These are phyloP conservation scores for Drosophila subquinaria DNA, from an alignment of 2,888 invertebrate genomes.

Conservation along the genomic window DNA sequence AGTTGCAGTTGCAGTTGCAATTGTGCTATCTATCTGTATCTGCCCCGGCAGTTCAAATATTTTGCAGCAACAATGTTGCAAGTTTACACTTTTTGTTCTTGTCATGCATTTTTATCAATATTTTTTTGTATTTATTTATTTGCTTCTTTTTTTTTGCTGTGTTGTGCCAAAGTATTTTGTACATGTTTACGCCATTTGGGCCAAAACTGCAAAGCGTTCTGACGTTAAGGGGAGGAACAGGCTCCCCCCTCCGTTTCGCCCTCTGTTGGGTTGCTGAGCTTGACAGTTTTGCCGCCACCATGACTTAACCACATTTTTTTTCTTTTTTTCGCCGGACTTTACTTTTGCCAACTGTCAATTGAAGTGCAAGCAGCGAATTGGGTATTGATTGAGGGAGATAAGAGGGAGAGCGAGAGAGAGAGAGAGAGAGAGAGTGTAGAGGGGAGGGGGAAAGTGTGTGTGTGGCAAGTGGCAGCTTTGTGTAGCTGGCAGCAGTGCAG, in stretches of 20 bases:
- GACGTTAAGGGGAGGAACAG: too few species aligned
- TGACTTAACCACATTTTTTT: constrained; percentile 54
- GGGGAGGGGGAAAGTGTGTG: not conserved
- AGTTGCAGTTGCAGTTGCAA: constrained; percentile 1
- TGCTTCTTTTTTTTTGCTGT: constrained; percentile 22
- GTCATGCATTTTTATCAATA: constrained; percentile 12
- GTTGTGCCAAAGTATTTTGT: constrained; percentile 71
- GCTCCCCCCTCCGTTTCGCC: too few species aligned
- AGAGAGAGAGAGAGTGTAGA: not conserved
- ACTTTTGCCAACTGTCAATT: constrained; percentile 60
- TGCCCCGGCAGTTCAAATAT: constrained; percentile 32
- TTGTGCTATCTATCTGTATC: constrained; percentile 23
- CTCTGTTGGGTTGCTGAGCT: constrained; percentile 37
- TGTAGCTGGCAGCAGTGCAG: constrained; percentile 52
- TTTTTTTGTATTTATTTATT: constrained; percentile 12
- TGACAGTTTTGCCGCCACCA: constrained; percentile 71
- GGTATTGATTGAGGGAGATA: constrained; percentile 24
- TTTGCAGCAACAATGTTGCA: constrained; percentile 24
- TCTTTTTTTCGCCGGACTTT: constrained; percentile 21
- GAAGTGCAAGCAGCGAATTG: constrained; percentile 46
- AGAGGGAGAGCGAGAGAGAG: not conserved
- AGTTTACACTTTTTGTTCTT: constrained; percentile 31
- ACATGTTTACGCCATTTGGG: constrained; percentile 78
- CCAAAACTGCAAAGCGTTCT: constrained; percentile 22
- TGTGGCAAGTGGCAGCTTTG: constrained; percentile 17